These are phyloP conservation scores for Ovis canadensis DNA, from an alignment of 2,113 vertebrate genomes.

Conservation along the genomic window DNA sequence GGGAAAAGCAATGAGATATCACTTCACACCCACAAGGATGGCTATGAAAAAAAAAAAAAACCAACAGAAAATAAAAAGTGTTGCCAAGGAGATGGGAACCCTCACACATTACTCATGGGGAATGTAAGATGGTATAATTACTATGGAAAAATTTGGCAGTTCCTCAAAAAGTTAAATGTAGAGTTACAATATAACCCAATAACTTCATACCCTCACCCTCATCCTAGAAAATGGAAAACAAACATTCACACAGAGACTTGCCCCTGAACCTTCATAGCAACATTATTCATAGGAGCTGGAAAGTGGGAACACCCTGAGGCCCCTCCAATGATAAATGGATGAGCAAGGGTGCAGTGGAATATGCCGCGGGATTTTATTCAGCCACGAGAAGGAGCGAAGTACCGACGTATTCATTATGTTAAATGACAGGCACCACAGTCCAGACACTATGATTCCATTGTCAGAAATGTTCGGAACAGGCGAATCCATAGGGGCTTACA, in stretches of 20 bases:
- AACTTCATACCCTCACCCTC: not conserved
- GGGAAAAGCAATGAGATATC: not conserved
- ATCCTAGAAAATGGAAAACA: not conserved
- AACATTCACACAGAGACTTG: not conserved
- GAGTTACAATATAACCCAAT: not conserved
- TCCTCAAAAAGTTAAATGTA: constrained; percentile 2
- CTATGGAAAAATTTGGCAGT: not conserved
- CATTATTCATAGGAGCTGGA: not conserved
- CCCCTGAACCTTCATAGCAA: not conserved
- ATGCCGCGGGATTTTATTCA: not conserved
- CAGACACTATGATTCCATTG: not conserved
- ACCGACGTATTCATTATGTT: rapidly evolving
- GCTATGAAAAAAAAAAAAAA: not conserved
- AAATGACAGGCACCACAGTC: not conserved
- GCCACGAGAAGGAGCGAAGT: not conserved
- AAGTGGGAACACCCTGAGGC: not conserved
- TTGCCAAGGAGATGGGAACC: not conserved
- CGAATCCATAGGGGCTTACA: not conserved
- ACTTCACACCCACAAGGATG: not conserved
- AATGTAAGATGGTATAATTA: not conserved
- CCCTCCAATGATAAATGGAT: not conserved
- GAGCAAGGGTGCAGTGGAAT: not conserved
- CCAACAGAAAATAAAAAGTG: not conserved
- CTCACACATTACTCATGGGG: not conserved
- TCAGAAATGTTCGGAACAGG: not conserved